Evolutionary conservation across 1,140 invertebrate species (phyloP).

Genomic region (Campoletis sonorensis): DNA sequence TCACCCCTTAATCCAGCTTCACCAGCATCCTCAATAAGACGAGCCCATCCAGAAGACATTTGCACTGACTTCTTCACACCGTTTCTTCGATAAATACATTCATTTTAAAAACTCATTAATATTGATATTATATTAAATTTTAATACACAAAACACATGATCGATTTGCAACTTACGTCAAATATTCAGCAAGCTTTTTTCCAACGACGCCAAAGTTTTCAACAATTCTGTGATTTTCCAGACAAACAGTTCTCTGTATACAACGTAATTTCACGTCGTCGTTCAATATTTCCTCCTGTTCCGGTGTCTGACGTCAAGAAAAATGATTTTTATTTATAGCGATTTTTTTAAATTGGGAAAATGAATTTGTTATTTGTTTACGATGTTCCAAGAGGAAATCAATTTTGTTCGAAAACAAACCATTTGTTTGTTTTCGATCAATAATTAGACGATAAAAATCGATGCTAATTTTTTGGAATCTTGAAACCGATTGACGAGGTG

Average conservation of each 20-base stretch:
- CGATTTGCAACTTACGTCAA: slow-evolving; percentile 66
- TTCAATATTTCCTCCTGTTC: slow-evolving; percentile 67
- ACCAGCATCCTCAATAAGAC: slow-evolving; percentile 68
- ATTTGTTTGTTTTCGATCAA: neutral
- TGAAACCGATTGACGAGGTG: too few species aligned
- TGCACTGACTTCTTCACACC: slow-evolving; percentile 62
- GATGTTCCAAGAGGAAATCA: too few species aligned
- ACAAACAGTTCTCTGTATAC: slow-evolving; percentile 71
- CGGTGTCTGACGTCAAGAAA: slow-evolving; percentile 59
- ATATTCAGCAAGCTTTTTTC: slow-evolving; percentile 67
- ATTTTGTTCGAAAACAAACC: neutral
- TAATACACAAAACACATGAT: neutral
- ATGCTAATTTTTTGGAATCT: neutral
- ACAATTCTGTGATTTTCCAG: slow-evolving; percentile 67
- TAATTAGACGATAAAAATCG: neutral
- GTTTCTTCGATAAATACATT: slow-evolving; percentile 52
- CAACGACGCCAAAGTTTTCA: slow-evolving; percentile 64
- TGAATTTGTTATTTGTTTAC: too few species aligned
- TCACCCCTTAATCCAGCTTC: slow-evolving; percentile 67
- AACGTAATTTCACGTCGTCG: slow-evolving; percentile 68
- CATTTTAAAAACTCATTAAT: slow-evolving; percentile 31
- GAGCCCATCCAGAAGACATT: slow-evolving; percentile 65
- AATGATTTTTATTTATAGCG: neutral
- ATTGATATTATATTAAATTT: neutral
- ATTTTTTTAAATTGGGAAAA: too few species aligned